These are phyloP conservation scores for Schizopygopsis pylzovi DNA, from an alignment of 2,797 vertebrate species.

Conservation along the genomic window DNA sequence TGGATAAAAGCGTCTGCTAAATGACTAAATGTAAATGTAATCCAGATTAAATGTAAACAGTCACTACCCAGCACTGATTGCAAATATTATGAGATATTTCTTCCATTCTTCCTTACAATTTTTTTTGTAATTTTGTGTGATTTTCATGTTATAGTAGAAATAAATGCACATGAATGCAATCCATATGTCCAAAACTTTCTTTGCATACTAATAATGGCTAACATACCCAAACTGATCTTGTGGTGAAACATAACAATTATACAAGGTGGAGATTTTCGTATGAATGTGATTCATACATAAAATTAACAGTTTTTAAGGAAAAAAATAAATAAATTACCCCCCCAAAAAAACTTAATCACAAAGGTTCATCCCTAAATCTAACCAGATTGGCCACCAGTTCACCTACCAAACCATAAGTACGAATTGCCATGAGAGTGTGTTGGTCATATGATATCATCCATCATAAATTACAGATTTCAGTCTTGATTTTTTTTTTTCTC, in stretches of 20 bases:
- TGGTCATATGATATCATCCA: conserved; percentile 9
- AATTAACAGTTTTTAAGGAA: not conserved
- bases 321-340: too few relatives aligned
- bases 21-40: too few relatives aligned
- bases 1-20: too few relatives aligned
- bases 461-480: conserved; percentile 21
- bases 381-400: not conserved
- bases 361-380: not conserved
- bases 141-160: not conserved
- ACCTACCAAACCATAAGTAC: not conserved
- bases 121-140: not conserved
- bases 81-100: not conserved
- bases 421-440: not conserved
- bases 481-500: conserved; percentile 56
- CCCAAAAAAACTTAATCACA: not conserved
- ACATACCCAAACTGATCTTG: not conserved
- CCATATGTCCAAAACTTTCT: not conserved
- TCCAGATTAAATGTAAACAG: not conserved
- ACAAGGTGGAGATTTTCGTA: not conserved
- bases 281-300: not conserved
- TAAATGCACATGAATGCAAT: not conserved
- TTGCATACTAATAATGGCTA: not conserved
- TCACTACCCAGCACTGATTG: not conserved
- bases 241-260: not conserved
- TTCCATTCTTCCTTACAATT: not conserved